phyloP scores from a whole-genome alignment of 2,797 vertebrate genomes.

The Microchirus variegatus region DNA sequence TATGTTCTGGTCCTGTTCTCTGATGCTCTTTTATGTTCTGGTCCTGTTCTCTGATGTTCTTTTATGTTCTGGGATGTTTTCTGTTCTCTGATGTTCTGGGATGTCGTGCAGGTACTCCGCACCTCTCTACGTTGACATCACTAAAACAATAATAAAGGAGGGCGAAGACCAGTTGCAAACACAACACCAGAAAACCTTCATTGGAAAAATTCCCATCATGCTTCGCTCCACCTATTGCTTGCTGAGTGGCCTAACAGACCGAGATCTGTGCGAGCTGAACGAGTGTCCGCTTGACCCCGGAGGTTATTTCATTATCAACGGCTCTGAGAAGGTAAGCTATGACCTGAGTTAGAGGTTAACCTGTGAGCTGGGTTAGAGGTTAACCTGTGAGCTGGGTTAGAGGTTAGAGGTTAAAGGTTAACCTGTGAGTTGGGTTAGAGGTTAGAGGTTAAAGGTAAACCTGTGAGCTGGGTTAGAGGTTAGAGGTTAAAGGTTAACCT shows the following conservation, averaged over 20 bases:
- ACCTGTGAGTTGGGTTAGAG: neutral
- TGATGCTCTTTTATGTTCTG: neutral
- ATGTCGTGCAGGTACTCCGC: conserved; percentile 88
- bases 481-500: conserved; percentile 84
- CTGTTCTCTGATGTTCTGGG: neutral
- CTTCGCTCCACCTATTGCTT: conserved; percentile 97
- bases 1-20: no score
- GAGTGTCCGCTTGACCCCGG: conserved; percentile 97
- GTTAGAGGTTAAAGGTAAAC: conserved; percentile 84
- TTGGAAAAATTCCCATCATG: conserved; percentile 99
- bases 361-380: no score
- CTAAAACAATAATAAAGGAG: conserved; percentile 98
- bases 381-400: conserved; percentile 43
- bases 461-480: neutral
- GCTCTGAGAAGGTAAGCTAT: conserved; percentile 92
- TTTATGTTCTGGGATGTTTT: no score
- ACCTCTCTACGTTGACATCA: conserved; percentile 97
- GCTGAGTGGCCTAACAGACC: conserved; percentile 92
- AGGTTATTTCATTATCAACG: conserved; percentile 99
- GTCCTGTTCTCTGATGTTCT: no score
- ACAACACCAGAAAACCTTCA: conserved; percentile 98
- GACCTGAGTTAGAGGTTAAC: conserved; percentile 50
- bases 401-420: conserved; percentile 84
- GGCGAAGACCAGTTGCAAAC: conserved; percentile 97
- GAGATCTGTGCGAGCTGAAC: conserved; percentile 97